Base-by-base conservation (phyloP, 1,140 invertebrate genomes). In the Piezodorus guildinii region DNA sequence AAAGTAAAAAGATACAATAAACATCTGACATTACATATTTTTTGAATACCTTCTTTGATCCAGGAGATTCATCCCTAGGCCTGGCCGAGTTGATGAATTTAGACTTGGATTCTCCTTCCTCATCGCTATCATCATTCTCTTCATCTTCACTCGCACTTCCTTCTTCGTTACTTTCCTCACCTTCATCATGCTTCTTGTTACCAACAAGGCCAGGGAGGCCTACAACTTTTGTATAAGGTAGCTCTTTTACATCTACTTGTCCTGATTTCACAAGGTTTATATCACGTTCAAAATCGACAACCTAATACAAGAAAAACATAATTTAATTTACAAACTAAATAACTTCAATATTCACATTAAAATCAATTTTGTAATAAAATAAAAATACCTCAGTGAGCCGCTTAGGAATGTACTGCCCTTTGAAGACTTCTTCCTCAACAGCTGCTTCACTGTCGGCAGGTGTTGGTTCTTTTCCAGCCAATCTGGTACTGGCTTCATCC, bases 321-420 rank as follows among this genome's bases (percentile, higher is more conserved):
- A 63, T 10, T 51, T 21, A 12, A 9, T 17, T 17, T 43, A 30
- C 3, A 30, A 30, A 30, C 27, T 30, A 30, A 8, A n/a, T 30
- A 3, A 30, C 8, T 8, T 30, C 27, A 30, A 30, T 4, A 30
- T 8, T 30, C 27, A 30, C 27, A 58, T 4, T 30, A 30, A 30
- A 30, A n/a, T n/a, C n/a, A n/a, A n/a, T n/a, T n/a, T n/a, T n/a
- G n/a, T n/a, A n/a, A n/a, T 10, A 16, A 39, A 62, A 15, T 21
- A 12, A 62, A 64, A 66, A 70, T 73, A 92, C 91, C 78, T 98
- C 88, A 69, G 85, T 86, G n/a, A 99, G 78, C 67, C 87, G 87
- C 75, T 96, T 87, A 21, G 96, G 96, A 74, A 99, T 98, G 72
- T 86, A 98, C 14, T 87, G 83, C 73, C 93, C 85, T 72, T 96